phyloP scores from a whole-genome alignment of 2,888 invertebrate genomes.

The Scelioninae gen. 2 region DNA sequence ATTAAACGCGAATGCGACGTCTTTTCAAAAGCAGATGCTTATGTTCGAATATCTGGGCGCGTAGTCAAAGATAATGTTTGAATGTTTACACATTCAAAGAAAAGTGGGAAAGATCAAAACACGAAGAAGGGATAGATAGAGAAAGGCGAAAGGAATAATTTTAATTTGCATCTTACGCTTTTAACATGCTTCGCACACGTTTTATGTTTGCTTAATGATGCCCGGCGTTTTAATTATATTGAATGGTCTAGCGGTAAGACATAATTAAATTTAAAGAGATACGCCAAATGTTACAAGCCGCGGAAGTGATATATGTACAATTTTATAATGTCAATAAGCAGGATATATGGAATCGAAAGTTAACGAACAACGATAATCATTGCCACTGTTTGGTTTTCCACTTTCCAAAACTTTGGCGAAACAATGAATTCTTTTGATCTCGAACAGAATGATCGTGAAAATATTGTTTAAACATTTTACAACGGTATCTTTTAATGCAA shows the following conservation, averaged over 20 bases:
- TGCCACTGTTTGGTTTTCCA: too few species aligned
- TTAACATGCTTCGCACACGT: constrained; percentile 62
- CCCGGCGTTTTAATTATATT: constrained; percentile 68
- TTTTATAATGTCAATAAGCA: constrained; percentile 14
- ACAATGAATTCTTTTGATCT: too few species aligned
- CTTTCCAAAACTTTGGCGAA: too few species aligned
- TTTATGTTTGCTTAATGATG: constrained; percentile 69
- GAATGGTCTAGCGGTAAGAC: constrained; percentile 62
- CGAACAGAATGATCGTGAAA: too few species aligned
- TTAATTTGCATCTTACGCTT: constrained; percentile 60
- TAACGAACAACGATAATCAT: too few species aligned
- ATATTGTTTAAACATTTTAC: too few species aligned
- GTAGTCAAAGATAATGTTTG: constrained; percentile 47
- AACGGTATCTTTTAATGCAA: too few species aligned
- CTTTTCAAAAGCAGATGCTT: constrained; percentile 37
- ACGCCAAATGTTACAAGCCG: constrained; percentile 25
- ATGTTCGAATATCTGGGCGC: constrained; percentile 35
- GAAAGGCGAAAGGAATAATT: constrained; percentile 52
- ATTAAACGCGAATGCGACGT: constrained; percentile 34
- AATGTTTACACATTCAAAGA: constrained; percentile 44
- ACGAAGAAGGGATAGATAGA: constrained; percentile 38
- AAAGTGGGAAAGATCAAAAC: constrained; percentile 40
- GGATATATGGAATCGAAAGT: not conserved
- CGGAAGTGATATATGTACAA: constrained; percentile 15
- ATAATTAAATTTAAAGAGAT: constrained; percentile 67